A percentile compares a stretch with the other conserved stretches of the same genome.
phyloP scores from a whole-genome alignment of 1,140 invertebrate species.

The Oppia nitens region DNA sequence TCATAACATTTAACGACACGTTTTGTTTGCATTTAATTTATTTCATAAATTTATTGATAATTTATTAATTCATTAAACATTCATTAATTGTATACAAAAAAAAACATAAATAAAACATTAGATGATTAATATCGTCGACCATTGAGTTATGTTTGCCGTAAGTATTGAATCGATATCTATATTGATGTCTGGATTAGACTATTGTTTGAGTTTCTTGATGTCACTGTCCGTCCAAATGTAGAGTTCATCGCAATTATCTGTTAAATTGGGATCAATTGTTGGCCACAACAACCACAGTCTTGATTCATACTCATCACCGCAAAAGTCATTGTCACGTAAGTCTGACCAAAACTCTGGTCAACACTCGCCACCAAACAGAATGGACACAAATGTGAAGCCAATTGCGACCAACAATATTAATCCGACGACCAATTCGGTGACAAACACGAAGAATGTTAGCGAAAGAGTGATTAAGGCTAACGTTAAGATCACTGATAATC shows the following conservation, averaged over 20 bases:
- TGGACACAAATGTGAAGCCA: not conserved
- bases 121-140: too few species aligned
- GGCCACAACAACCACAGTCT: not conserved
- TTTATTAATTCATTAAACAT: too few species aligned
- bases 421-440: not conserved
- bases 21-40: too few species aligned
- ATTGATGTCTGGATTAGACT: too few species aligned
- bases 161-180: too few species aligned
- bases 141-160: not conserved
- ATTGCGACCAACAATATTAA: not conserved
- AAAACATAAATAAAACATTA: too few species aligned
- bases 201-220: too few species aligned
- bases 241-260: not conserved
- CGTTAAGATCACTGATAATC: slow-evolving; percentile 52
- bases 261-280: not conserved
- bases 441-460: slow-evolving; percentile 7
- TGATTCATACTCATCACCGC: not conserved
- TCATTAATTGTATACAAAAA: too few species aligned
- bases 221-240: too few species aligned
- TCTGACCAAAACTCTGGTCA: not conserved
- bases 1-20: too few species aligned
- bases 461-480: slow-evolving; percentile 25
- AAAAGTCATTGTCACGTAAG: not conserved
- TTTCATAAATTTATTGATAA: too few species aligned
- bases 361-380: not conserved